These are phyloP conservation scores for Leptinotarsa haldemani DNA, from an alignment of 2,888 invertebrate genomes.

Conservation along the genomic window DNA sequence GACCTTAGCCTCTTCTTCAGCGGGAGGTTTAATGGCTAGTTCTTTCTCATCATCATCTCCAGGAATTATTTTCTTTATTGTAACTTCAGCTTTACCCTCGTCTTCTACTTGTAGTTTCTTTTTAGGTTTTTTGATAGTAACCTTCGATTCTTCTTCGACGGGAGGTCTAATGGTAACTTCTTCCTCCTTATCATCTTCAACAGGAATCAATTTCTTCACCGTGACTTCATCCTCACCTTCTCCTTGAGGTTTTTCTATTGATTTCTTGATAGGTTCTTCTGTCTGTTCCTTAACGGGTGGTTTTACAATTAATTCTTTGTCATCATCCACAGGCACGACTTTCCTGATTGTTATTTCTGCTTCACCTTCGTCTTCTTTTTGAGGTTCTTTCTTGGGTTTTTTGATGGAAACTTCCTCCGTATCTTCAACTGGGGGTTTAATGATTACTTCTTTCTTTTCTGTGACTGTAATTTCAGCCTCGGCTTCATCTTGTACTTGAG, in stretches of 20 bases:
- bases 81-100: slow-evolving; percentile 52
- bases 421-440: slow-evolving; percentile 49
- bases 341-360: slow-evolving; percentile 57
- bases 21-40: slow-evolving; percentile 71
- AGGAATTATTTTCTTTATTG: slow-evolving; percentile 47
- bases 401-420: slow-evolving; percentile 49
- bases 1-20: slow-evolving; percentile 57
- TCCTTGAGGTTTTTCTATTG: slow-evolving; percentile 49
- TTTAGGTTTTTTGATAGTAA: slow-evolving; percentile 41
- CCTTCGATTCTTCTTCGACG: slow-evolving; percentile 53
- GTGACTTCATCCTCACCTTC: slow-evolving; percentile 53
- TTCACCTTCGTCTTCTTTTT: slow-evolving; percentile 51
- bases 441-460: slow-evolving; percentile 54
- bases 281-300: slow-evolving; percentile 53
- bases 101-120: slow-evolving; percentile 42
- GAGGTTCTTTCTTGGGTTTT: slow-evolving; percentile 52
- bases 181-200: slow-evolving; percentile 66
- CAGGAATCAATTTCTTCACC: slow-evolving; percentile 47
- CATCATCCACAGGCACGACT: neutral
- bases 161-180: slow-evolving; percentile 34
- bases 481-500: slow-evolving; percentile 55
- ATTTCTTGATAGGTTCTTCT: slow-evolving; percentile 41
- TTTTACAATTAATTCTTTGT: slow-evolving; percentile 63
- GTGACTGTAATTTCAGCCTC: slow-evolving; percentile 53
- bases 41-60: slow-evolving; percentile 75